Evolutionary conservation across 2,113 vertebrate genomes (phyloP), one percentile per base, ranked within the genome.

Genomic region (Sorex araneus): DNA sequence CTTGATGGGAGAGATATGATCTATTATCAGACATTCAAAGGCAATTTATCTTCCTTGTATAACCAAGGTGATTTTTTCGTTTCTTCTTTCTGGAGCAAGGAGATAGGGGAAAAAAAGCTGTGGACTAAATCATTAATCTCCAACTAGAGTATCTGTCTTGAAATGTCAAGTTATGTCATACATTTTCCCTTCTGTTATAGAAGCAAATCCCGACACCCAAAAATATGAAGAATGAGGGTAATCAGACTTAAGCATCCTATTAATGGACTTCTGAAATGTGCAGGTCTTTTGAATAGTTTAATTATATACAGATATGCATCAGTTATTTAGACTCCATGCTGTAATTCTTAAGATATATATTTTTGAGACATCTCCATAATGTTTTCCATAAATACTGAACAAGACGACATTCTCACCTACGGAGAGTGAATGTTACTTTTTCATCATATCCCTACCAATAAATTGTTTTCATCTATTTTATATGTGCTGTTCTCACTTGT

Each of bases 51-150:
- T 95, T 94, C 76, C 54, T 60, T 86, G 50, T 84, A 95, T 70
- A 94, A 78, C 28, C 47, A 89, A 92, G 85, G 69, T 93, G 81
- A 92, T 91, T 93, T 95, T 50, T 78, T 77, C 87, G 54, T 25
- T 84, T 18, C n/a, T 75, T 93, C 78, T 87, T 90, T 10, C 54
- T 84, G 36, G 25, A 91, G 36, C 32, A 77, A 76, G 43, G 66
- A 91, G 85, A 69, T 28, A 40, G 43, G 36, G 28, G 13, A 8
- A 27, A 67, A 67, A 89, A 86, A 88, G 13, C 47, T 75, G 8
- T 69, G 50, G 95, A 87, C 13, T 74, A 90, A 90, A 92, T 23
- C 66, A 96, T 93, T 87, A 88, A 92, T 90, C 91, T 93, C n/a
- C 40, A 88, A 82, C 32, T 81, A 79, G 40, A 92, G 28, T 70